Conservation (phyloP, 2,797 vertebrate species). For the Sebastes glaucus region DNA sequence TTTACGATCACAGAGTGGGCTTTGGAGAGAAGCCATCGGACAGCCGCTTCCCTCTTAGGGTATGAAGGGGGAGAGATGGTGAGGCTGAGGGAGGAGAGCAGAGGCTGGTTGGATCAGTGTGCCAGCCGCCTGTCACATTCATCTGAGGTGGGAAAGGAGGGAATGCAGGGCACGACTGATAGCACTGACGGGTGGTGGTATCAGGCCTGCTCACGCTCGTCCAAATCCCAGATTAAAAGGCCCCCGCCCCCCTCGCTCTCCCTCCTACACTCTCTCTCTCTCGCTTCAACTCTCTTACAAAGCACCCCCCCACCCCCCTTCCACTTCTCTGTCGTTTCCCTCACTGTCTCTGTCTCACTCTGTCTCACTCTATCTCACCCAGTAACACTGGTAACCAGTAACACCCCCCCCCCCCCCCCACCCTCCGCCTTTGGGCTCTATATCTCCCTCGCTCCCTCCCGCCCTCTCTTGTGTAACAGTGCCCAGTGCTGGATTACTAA, state of each 20-base stretch:
- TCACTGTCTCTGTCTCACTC: conserved; percentile 49
- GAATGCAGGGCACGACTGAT: conserved; percentile 47
- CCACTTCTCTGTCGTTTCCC: conserved; percentile 25
- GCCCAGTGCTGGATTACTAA: conserved; percentile 80
- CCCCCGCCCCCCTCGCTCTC: conserved; percentile 41
- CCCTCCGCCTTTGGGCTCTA: conserved; percentile 42
- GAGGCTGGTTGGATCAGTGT: background rate
- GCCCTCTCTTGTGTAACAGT: conserved; percentile 70
- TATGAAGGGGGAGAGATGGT: background rate
- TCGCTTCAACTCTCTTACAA: conserved; percentile 40
- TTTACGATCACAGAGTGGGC: conserved; percentile 20
- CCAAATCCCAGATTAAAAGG: conserved; percentile 80
- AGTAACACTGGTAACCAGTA: conserved; percentile 55
- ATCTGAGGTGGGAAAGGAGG: conserved; percentile 34
- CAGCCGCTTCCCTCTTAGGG: conserved; percentile 13
- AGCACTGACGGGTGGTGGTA: conserved; percentile 59
- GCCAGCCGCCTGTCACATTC: conserved; percentile 37
- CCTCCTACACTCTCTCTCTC: conserved; percentile 26
- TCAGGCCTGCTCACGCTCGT: conserved; percentile 76
- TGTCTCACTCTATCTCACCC: conserved; percentile 62
- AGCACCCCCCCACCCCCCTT: conserved; percentile 19
- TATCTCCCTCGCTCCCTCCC: conserved; percentile 52
- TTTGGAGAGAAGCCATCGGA: conserved; percentile 6
- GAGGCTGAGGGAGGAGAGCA: conserved; percentile 5
- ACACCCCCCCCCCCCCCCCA: conserved; percentile 35